Conservation (phyloP, 2,888 invertebrate species). For the Coelinius sp. region DNA sequence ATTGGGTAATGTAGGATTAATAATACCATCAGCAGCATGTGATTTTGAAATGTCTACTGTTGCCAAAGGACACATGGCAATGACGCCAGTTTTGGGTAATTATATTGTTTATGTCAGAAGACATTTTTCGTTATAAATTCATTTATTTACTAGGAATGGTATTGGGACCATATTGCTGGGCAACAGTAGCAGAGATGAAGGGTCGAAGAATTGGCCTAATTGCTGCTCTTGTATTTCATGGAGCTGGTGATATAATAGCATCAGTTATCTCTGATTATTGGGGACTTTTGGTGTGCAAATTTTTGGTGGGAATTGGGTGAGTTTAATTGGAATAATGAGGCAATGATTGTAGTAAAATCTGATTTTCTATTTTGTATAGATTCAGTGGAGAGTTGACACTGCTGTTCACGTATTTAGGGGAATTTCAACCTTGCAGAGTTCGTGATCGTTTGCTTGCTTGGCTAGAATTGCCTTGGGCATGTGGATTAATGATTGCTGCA, state of each 20-base stretch:
- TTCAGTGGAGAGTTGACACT: conserved; percentile 85
- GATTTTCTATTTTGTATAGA: conserved; percentile 67
- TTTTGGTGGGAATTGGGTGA: conserved; percentile 76
- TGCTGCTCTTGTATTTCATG: conserved; percentile 76
- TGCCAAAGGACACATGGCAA: conserved; percentile 84
- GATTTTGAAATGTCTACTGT: conserved; percentile 85
- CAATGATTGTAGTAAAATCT: not conserved
- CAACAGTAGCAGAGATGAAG: conserved; percentile 77
- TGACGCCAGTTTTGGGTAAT: conserved; percentile 84
- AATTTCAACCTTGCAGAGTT: conserved; percentile 84
- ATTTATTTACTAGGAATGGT: conserved; percentile 74
- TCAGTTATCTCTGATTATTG: conserved; percentile 74
- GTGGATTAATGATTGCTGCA: conserved; percentile 81
- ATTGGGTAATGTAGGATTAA: conserved; percentile 85
- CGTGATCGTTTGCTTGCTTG: conserved; percentile 84
- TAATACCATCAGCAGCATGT: conserved; percentile 86
- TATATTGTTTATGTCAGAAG: too few relatives aligned
- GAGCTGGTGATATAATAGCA: conserved; percentile 74
- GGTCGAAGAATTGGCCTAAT: conserved; percentile 79
- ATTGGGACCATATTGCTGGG: conserved; percentile 82
- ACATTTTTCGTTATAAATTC: not conserved
- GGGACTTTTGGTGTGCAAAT: conserved; percentile 76
- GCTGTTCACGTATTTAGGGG: conserved; percentile 84
- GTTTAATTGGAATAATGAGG: too few relatives aligned
- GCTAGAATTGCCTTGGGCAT: conserved; percentile 88